Conservation (phyloP, 2,113 vertebrate species). For the Brachypteracias leptosomus region DNA sequence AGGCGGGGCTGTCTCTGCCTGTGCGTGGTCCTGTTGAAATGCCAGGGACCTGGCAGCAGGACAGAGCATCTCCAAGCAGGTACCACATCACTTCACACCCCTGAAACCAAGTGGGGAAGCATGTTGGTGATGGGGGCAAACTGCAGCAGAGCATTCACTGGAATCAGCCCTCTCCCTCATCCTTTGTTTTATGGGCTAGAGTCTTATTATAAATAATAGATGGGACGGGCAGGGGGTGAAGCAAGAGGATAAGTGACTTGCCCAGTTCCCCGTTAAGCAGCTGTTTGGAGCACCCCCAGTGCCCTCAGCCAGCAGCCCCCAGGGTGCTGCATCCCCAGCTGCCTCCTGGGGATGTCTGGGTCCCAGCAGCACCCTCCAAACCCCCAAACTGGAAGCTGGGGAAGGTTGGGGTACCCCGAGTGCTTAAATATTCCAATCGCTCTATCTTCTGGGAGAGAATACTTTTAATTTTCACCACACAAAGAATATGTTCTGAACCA, state of each 20-base stretch:
- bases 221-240: background rate
- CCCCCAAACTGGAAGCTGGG: background rate
- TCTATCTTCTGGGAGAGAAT: slow-evolving; percentile 78
- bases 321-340: background rate
- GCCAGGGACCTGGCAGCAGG: background rate
- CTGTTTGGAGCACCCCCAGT: too few relatives aligned
- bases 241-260: background rate
- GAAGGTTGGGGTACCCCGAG: background rate
- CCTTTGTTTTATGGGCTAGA: background rate
- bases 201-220: background rate
- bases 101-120: background rate
- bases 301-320: background rate
- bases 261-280: background rate
- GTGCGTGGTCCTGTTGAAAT: rapidly evolving
- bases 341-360: background rate
- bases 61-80: background rate
- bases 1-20: background rate
- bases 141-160: background rate
- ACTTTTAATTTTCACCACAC: slow-evolving; percentile 82
- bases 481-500: slow-evolving; percentile 81
- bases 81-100: rapidly evolving
- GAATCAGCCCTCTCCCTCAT: background rate
- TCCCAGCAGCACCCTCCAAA: background rate
- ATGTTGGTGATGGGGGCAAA: rapidly evolving
- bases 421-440: background rate